Conservation (phyloP, 2,888 invertebrate genomes). For the Cabera pusaria region DNA sequence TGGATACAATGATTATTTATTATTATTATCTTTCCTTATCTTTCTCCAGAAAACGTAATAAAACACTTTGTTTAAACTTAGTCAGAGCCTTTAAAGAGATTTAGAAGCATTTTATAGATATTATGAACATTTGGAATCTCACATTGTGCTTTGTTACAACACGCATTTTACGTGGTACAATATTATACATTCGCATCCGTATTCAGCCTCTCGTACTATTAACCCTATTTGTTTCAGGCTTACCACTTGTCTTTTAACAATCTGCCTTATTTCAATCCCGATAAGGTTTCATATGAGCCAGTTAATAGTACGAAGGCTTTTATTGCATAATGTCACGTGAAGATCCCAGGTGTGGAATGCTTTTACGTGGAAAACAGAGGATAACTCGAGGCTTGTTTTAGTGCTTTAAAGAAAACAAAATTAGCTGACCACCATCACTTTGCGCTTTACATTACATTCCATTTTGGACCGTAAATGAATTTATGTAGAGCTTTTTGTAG, state of each 20-base stretch:
- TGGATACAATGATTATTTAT: too few species aligned
- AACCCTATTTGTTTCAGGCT: slow-evolving; percentile 58
- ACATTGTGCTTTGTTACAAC: slow-evolving; percentile 6
- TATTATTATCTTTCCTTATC: too few species aligned
- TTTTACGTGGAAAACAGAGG: slow-evolving; percentile 67
- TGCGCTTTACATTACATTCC: slow-evolving; percentile 17
- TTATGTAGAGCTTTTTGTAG: slow-evolving; percentile 1
- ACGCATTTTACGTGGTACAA: slow-evolving; percentile 53
- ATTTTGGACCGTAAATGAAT: slow-evolving; percentile 5
- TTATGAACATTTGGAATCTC: too few species aligned
- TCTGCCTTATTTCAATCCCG: slow-evolving; percentile 29
- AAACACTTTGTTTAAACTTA: too few species aligned
- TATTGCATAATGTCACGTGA: slow-evolving; percentile 75
- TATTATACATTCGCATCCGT: slow-evolving; percentile 56
- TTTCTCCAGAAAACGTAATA: too few species aligned
- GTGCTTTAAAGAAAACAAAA: slow-evolving; percentile 51
- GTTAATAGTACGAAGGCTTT: slow-evolving; percentile 48
- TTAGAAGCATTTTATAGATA: too few species aligned
- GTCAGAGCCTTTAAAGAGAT: too few species aligned
- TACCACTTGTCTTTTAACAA: slow-evolving; percentile 27
- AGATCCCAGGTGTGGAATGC: slow-evolving; percentile 75
- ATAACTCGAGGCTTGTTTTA: slow-evolving; percentile 65
- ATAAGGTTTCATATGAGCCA: slow-evolving; percentile 35
- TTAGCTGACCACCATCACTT: slow-evolving; percentile 39
- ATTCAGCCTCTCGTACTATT: slow-evolving; percentile 72